These are phyloP conservation scores for Glyphotaelius pellucidus DNA, from an alignment of 2,888 invertebrate genomes.

Conservation along the genomic window DNA sequence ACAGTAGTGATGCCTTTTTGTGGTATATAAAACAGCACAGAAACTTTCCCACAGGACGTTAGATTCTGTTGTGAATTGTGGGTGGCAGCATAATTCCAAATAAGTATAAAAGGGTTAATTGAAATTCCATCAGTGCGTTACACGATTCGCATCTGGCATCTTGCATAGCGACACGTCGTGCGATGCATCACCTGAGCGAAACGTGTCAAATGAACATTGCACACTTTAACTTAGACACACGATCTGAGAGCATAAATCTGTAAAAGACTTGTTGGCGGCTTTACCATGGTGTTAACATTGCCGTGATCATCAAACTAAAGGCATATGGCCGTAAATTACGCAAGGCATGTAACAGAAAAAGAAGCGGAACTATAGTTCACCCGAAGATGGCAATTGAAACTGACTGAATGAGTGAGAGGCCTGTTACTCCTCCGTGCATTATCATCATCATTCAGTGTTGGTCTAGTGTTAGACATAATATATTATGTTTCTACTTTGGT, in stretches of 20 bases:
- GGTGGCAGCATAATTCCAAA: not conserved
- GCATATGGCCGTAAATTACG: not conserved
- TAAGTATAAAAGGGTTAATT: not conserved
- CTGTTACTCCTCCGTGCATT: too few species aligned
- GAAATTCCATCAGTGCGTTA: not conserved
- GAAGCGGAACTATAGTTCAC: too few species aligned
- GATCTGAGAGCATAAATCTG: not conserved
- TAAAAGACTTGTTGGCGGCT: not conserved
- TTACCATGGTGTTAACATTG: not conserved
- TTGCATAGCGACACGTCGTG: not conserved
- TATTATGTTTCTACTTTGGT: too few species aligned
- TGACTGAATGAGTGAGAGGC: too few species aligned
- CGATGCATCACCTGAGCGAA: not conserved
- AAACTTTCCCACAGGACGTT: not conserved
- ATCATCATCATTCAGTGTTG: too few species aligned
- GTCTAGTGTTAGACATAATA: too few species aligned
- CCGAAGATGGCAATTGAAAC: too few species aligned
- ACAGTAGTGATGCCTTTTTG: not conserved
- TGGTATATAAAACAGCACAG: not conserved
- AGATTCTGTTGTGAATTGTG: not conserved
- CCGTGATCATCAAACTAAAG: not conserved
- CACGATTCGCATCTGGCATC: not conserved
- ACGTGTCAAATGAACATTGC: constrained; percentile 2
- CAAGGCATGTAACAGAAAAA: too few species aligned
- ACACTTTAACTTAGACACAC: not conserved